Conservation (phyloP, 2,797 vertebrate genomes). For the Acipenser ruthenus region DNA sequence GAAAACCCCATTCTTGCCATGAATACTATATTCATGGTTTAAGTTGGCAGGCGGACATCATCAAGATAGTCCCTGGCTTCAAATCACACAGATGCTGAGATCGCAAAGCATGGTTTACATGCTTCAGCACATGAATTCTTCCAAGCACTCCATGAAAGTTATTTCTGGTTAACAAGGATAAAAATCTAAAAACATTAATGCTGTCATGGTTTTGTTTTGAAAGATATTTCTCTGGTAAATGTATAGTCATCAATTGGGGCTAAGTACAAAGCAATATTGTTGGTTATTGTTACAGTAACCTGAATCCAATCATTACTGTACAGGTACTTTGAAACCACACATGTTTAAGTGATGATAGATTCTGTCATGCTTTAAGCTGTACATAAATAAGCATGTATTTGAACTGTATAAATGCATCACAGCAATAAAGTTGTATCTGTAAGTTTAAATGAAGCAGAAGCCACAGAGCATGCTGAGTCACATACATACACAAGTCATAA, state of each 20-base stretch:
- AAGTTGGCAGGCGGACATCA: conserved; percentile 68
- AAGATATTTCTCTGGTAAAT: conserved; percentile 9
- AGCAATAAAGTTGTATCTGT: too few relatives aligned
- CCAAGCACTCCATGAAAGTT: conserved; percentile 54
- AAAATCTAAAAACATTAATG: conserved; percentile 67
- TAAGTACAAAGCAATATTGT: conserved; percentile 17
- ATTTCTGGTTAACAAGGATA: conserved; percentile 52
- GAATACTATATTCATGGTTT: conserved; percentile 51
- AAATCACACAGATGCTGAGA: conserved; percentile 77
- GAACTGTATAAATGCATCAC: too few relatives aligned
- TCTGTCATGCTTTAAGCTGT: too few relatives aligned
- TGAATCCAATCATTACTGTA: conserved; percentile 14
- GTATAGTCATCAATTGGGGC: conserved; percentile 14
- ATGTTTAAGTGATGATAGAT: too few relatives aligned
- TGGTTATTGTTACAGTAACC: conserved; percentile 1
- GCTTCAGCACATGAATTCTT: conserved; percentile 75
- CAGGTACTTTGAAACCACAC: conserved; percentile 23
- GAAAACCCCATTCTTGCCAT: conserved; percentile 79
- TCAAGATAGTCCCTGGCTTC: conserved; percentile 73
- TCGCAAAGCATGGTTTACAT: conserved; percentile 77
- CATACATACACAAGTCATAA: too few relatives aligned
- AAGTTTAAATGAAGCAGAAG: too few relatives aligned
- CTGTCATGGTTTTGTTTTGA: conserved; percentile 40
- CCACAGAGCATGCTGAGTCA: too few relatives aligned
- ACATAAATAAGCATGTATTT: too few relatives aligned